Conservation (phyloP, 2,888 invertebrate species). For the Zeuzera pyrina region DNA sequence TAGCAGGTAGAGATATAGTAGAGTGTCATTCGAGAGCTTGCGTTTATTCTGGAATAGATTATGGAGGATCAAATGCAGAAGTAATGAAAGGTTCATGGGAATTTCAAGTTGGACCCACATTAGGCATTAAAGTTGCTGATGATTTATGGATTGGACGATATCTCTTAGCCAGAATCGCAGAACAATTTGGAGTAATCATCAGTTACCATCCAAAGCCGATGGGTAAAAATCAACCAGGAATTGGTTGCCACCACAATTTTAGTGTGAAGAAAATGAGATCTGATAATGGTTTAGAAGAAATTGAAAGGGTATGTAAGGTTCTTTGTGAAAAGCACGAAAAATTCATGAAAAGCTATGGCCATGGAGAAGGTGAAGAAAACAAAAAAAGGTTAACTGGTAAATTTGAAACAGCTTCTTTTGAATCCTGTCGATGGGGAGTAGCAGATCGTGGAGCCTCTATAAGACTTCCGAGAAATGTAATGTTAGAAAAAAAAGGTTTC, state of each 20-base stretch:
- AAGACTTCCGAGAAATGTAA: slow-evolving; percentile 91
- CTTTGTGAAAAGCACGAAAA: slow-evolving; percentile 57
- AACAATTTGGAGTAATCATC: slow-evolving; percentile 84
- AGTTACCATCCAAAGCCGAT: slow-evolving; percentile 82
- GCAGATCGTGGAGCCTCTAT: slow-evolving; percentile 94
- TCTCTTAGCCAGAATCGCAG: slow-evolving; percentile 85
- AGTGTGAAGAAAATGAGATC: slow-evolving; percentile 88
- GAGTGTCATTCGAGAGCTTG: slow-evolving; percentile 90
- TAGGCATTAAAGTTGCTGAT: slow-evolving; percentile 87
- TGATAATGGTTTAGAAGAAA: slow-evolving; percentile 79
- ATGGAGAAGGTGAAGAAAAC: slow-evolving; percentile 92
- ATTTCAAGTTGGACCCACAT: slow-evolving; percentile 92
- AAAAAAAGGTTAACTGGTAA: slow-evolving; percentile 92
- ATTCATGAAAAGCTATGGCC: slow-evolving; percentile 93
- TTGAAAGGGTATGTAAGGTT: slow-evolving; percentile 91
- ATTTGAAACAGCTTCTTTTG: slow-evolving; percentile 95
- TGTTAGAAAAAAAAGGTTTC: slow-evolving; percentile 89
- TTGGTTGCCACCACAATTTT: slow-evolving; percentile 93
- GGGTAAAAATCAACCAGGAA: slow-evolving; percentile 88
- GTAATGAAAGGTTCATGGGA: slow-evolving; percentile 98
- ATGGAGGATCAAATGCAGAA: slow-evolving; percentile 96
- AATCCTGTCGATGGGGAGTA: slow-evolving; percentile 89
- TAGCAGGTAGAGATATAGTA: slow-evolving; percentile 94
- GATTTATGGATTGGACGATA: slow-evolving; percentile 91
- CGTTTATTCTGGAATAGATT: slow-evolving; percentile 92